Evolutionary conservation across 2,797 vertebrate genomes (phyloP).

Genomic region (Acropternis orthonyx): DNA sequence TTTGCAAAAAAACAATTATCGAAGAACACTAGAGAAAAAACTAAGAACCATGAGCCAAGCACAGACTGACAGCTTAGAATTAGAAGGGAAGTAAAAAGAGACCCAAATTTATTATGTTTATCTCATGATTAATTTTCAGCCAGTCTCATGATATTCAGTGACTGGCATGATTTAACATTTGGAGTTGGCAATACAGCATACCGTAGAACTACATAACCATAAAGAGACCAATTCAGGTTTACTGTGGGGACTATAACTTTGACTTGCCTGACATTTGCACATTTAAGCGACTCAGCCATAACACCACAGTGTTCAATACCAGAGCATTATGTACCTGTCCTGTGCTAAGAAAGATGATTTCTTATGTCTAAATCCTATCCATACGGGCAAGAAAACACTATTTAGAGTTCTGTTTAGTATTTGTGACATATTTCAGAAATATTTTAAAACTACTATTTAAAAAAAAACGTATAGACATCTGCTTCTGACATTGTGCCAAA

Average conservation of each 20-base stretch:
- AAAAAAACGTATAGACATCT: neutral
- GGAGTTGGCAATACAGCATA: neutral
- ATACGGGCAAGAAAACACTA: neutral
- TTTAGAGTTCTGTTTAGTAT: neutral
- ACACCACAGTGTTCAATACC: neutral
- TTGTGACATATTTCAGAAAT: neutral
- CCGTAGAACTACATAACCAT: neutral
- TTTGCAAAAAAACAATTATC: accelerated
- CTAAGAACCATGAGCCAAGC: neutral
- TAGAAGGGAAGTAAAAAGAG: neutral
- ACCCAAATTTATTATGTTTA: neutral
- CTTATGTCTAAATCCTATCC: neutral
- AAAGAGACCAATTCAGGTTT: neutral
- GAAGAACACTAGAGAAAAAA: neutral
- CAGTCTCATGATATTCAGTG: neutral
- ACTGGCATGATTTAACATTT: neutral
- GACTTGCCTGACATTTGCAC: neutral
- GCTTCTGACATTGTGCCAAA: neutral
- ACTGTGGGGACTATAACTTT: neutral
- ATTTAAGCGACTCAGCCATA: neutral
- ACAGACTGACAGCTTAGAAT: neutral
- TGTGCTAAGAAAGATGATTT: neutral
- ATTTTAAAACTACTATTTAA: neutral
- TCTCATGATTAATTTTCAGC: neutral
- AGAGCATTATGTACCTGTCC: neutral